Evolutionary conservation across 1,140 invertebrate species (phyloP).

Genomic region (Lutraria rhynchaena): DNA sequence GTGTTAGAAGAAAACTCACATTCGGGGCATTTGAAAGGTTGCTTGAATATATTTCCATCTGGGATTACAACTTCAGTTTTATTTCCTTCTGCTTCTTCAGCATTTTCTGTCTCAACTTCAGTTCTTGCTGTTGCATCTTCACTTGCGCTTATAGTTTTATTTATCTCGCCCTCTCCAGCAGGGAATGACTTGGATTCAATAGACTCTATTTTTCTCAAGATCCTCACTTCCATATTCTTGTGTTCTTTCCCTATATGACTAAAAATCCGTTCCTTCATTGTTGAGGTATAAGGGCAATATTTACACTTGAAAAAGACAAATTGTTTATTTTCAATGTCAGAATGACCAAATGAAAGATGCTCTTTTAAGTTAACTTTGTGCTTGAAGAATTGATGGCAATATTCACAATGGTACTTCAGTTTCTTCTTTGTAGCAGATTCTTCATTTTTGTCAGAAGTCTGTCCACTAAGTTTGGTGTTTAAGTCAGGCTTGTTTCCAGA

Average conservation of each 20-base stretch:
- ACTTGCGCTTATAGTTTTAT: not conserved
- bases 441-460: not conserved
- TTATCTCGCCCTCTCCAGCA: not conserved
- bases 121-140: not conserved
- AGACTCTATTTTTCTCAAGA: conserved; percentile 49
- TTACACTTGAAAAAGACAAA: conserved; percentile 55
- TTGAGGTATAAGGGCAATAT: conserved; percentile 47
- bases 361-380: conserved; percentile 53
- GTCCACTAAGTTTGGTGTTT: not conserved
- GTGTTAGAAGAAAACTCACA: conserved; percentile 43
- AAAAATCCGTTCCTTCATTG: conserved; percentile 50
- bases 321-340: conserved; percentile 49
- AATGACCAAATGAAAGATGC: conserved; percentile 32
- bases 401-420: conserved; percentile 56
- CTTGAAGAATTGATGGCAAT: conserved; percentile 47
- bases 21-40: conserved; percentile 42
- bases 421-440: conserved; percentile 33
- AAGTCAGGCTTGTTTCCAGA: not conserved
- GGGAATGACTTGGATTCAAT: conserved; percentile 17
- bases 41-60: conserved; percentile 54
- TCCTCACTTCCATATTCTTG: conserved; percentile 11
- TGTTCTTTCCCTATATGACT: conserved; percentile 39
- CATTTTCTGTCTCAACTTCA: not conserved
- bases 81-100: not conserved
- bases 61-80: conserved; percentile 40